Evolutionary conservation across 1,140 invertebrate genomes (phyloP), one percentile per base, ranked within the genome.

Genomic region (Diorhabda carinulata): DNA sequence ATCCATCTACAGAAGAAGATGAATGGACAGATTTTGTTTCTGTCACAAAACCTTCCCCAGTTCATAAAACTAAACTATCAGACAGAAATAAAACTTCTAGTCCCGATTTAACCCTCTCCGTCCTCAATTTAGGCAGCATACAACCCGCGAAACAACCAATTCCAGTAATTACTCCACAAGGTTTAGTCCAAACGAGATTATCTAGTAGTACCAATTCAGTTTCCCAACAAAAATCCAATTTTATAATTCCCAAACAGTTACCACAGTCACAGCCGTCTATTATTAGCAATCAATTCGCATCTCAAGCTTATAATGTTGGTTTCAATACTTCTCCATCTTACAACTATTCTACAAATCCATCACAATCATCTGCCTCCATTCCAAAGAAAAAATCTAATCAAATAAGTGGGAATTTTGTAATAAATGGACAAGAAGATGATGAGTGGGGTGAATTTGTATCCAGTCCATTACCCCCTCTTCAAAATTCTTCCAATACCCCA

Each of bases 391-490:
- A 52, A 52, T 52, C 47, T 52, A 52, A n/a, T 52, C 47, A 52
- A 8, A 52, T n/a, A 52, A 52, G 6, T 4, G n/a, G 6, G n/a
- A 52, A 52, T n/a, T 8, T 52, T 8, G n/a, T 52, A n/a, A n/a
- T n/a, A 8, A 52, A 67, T 61, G 43, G 6, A n/a, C 45, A 64
- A 1, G 85, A 86, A 64, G 87, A 88, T 47, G 87, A 88, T 67
- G 87, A 88, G 73, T 88, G 87, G 87, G 86, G 85, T 10, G 86
- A 88, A 67, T 88, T 88, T 75, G 85, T 88, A n/a, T 87, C 86
- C 1, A 74, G 59, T 8, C 73, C 42, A 3, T 45, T 57, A 62
- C 57, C 62, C 8, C 61, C 58, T 57, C 8, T 57, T 42, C 45
- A 25, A 64, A 57, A 64, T 10, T 57, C 61, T 9, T 44, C 52